Base-by-base conservation (phyloP, 2,113 vertebrate genomes). In the Callaeas wilsoni region DNA sequence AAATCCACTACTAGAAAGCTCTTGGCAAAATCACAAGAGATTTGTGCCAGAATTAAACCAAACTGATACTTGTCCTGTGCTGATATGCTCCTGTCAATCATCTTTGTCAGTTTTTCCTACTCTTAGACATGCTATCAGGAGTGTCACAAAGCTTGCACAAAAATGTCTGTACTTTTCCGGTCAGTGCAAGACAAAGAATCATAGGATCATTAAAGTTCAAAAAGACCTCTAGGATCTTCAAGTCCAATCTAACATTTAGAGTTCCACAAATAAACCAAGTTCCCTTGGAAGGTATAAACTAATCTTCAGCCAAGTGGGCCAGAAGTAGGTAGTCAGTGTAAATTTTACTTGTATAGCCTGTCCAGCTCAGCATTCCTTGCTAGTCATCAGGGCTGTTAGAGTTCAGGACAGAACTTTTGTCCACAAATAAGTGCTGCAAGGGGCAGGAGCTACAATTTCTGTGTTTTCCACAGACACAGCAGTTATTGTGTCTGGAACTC, bases 181-280 rank as follows among this genome's bases (percentile, higher is more conserved):
- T 27, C 7, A 8, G 19, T n/a, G 13, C 16, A 68, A 68, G 17
- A 52, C 49, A 67, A 74, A 59, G 3, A 74, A 16, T 15, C 7
- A 12, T 21, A 12, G 27, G 29, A 25, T 33, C 27, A 50, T 25
- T 17, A 20, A 33, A 10, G 18, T 33, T 77, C 10, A 8, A 49
- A 77, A 50, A 70, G 7, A 56, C 15, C 26, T 50, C 12, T 25
- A 56, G 52, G 23, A 35, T 44, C 32, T 33, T 70, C 35, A 42
- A 49, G 35, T 55, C 21, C 63, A 56, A 12, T 7, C 32, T 25
- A 15, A 33, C 5, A 12, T 4, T 27, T 27, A 0, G 0, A 63
- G 18, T 13, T 42, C 60, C 42, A 33, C 19, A 41, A 8, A 5
- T 21, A 62, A 37, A 37, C 10, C 15, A 29, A 37, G 2, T 37